phyloP scores from a whole-genome alignment of 1,140 invertebrate genomes.

The Teleogryllus occipitalis region DNA sequence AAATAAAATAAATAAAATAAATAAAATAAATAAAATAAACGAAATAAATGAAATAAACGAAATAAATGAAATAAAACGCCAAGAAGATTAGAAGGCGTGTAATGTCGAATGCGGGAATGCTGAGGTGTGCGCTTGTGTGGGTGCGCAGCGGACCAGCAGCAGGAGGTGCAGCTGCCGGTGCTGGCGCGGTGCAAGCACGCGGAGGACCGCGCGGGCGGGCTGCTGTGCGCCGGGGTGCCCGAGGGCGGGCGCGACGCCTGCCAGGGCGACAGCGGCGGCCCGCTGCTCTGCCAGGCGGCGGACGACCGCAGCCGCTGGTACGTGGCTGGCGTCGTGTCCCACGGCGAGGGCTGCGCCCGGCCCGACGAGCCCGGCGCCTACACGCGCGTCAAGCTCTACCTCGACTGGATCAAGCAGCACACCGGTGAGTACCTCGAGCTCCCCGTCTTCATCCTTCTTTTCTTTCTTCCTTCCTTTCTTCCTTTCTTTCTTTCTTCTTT shows the following conservation, averaged over 20 bases:
- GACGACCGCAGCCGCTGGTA: constrained; percentile 43
- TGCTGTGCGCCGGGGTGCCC: constrained; percentile 65
- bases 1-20: too few species aligned
- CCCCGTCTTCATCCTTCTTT: too few species aligned
- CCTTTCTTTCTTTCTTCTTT: too few species aligned
- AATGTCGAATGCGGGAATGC: too few species aligned
- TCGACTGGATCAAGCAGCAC: constrained; percentile 59
- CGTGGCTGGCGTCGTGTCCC: constrained; percentile 65
- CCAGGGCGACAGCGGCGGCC: constrained; percentile 72
- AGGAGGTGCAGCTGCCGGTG: constrained; percentile 61
- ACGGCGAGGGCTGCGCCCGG: constrained; percentile 72
- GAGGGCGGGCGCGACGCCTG: constrained; percentile 73
- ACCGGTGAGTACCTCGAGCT: constrained; percentile 27
- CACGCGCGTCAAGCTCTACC: constrained; percentile 61
- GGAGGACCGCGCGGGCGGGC: constrained; percentile 48
- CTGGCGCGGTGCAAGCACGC: constrained; percentile 45
- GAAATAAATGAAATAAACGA: too few species aligned
- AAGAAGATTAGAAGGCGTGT: too few species aligned
- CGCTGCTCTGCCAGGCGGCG: constrained; percentile 55
- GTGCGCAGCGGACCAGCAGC: constrained; percentile 43
- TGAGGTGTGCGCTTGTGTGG: too few species aligned
- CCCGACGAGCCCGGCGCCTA: constrained; percentile 73
- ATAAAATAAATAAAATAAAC: too few species aligned
- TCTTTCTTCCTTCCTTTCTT: too few species aligned
- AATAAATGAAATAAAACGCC: too few species aligned